phyloP scores from a whole-genome alignment of 2,113 vertebrate species.

The Uria lomvia region DNA sequence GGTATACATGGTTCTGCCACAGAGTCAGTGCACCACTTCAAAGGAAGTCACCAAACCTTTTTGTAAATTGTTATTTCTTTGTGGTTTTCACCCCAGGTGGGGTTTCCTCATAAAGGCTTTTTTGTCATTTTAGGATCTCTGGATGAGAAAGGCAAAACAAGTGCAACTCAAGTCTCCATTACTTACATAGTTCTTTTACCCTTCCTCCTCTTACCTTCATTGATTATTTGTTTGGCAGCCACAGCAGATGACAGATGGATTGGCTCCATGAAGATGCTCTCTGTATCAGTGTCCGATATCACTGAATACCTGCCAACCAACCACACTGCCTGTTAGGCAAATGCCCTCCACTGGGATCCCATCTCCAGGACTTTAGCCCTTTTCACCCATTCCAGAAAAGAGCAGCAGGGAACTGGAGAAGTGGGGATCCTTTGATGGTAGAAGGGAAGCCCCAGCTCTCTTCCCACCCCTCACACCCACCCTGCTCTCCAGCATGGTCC shows the following conservation, averaged over 20 bases:
- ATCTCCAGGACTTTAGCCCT: not conserved
- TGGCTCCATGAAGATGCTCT: conserved; percentile 97
- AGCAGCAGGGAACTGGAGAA: not conserved
- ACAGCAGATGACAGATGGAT: conserved; percentile 92
- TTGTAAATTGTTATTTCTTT: not conserved
- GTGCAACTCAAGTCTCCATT: not conserved
- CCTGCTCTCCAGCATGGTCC: not conserved
- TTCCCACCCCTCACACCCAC: not conserved
- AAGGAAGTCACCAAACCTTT: not conserved
- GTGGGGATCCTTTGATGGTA: not conserved
- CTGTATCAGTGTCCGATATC: conserved; percentile 86
- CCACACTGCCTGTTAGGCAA: not conserved
- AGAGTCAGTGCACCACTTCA: not conserved
- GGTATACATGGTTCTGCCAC: not conserved
- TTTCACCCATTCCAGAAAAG: not conserved
- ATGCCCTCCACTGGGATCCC: not conserved
- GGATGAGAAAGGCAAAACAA: not conserved
- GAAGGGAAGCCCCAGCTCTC: not conserved
- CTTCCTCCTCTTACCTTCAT: conserved; percentile 81
- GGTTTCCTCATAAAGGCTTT: not conserved
- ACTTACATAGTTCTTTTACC: not conserved
- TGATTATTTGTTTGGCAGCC: conserved; percentile 93
- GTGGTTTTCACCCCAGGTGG: not conserved
- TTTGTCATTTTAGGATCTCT: not conserved
- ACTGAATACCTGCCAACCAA: conserved; percentile 81